phyloP scores from a whole-genome alignment of 2,888 invertebrate species.

The Amphipoea oculea region DNA sequence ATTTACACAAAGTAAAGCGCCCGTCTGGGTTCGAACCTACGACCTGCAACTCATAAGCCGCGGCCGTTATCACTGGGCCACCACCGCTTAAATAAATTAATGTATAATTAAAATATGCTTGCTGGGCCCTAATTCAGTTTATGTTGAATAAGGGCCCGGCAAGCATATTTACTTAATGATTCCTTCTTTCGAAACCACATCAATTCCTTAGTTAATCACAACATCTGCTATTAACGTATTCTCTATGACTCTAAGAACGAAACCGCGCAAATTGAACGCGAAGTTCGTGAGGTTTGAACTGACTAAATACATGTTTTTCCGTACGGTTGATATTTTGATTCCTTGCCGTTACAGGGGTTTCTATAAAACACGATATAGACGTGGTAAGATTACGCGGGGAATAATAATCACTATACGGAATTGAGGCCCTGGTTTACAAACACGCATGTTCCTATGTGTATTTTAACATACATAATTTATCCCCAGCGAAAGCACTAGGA shows the following conservation, averaged over 20 bases:
- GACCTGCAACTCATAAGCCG: too few species aligned
- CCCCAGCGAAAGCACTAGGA: too few species aligned
- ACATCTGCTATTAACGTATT: background rate
- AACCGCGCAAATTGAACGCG: too few species aligned
- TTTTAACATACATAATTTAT: background rate
- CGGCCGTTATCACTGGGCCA: too few species aligned
- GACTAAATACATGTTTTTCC: too few species aligned
- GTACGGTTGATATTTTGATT: background rate
- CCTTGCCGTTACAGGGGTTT: background rate
- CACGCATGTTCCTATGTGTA: background rate
- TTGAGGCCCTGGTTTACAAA: background rate
- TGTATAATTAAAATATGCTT: background rate
- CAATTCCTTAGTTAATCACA: too few species aligned
- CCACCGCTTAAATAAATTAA: too few species aligned
- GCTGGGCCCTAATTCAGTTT: background rate
- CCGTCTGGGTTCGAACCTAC: too few species aligned
- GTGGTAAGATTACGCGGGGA: background rate
- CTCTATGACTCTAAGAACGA: background rate
- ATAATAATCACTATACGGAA: background rate
- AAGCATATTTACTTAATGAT: background rate
- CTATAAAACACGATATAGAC: background rate
- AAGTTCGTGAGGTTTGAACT: too few species aligned
- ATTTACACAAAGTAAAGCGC: too few species aligned
- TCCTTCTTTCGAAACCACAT: background rate
- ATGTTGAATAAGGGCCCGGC: too few species aligned